Percentiles rank a stretch among this genome's conserved stretches.
Conservation (phyloP, 2,113 vertebrate species). For the Tylochromis polylepis region DNA sequence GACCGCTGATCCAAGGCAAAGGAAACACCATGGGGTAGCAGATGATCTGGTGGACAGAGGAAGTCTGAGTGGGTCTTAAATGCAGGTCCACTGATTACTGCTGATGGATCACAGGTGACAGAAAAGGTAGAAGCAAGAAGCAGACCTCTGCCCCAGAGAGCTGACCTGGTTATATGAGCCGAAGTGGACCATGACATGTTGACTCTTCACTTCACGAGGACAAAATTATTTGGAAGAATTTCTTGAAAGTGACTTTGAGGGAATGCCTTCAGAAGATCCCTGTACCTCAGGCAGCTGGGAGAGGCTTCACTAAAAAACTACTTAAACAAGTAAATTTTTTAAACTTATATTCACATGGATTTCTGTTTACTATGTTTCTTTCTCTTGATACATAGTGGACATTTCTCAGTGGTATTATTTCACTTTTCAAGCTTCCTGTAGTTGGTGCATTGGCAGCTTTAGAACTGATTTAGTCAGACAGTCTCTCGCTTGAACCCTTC, state of each 20-base stretch:
- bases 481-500: conserved; percentile 14
- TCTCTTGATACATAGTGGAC: neutral
- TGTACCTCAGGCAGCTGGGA: too few species aligned
- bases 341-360: neutral
- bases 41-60: neutral
- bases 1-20: neutral
- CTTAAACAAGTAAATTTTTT: neutral
- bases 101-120: neutral
- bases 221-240: neutral
- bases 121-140: neutral
- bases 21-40: neutral
- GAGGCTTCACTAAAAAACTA: too few species aligned
- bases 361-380: neutral
- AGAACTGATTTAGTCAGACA: conserved; percentile 19
- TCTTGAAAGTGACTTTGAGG: neutral
- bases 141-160: too few species aligned
- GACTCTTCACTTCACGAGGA: neutral
- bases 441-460: neutral
- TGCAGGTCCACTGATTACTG: neutral
- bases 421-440: neutral
- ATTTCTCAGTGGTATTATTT: neutral
- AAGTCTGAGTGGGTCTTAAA: neutral
- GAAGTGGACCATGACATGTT: neutral
- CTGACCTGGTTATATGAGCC: neutral
- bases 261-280: neutral